Evolutionary conservation across 2,113 vertebrate species (phyloP), one percentile per base, ranked within the genome.

Genomic region (Polyodon spathula): DNA sequence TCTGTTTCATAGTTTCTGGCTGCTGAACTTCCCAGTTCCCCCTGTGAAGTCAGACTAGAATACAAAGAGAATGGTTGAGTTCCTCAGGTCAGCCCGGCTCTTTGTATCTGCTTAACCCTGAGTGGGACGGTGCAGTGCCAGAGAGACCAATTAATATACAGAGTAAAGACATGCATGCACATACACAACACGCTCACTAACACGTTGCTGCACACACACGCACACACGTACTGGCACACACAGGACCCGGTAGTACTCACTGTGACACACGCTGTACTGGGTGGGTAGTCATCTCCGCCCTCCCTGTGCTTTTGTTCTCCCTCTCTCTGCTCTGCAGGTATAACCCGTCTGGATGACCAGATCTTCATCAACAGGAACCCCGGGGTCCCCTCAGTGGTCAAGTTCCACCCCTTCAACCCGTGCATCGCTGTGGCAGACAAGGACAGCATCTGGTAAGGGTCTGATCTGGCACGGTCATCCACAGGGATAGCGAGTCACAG

Each of bases 341-440:
- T 98, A 38, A 86, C 92, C 40, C 79, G 91, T 16, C 80, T 98
- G 68, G 95, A 98, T 1, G 96, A 98, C 80, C 96, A 98, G 87
- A 97, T 98, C 74, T 98, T 98, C 80, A 94, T 98, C 76, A 97
- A 98, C 83, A 84, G 94, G 60, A 98, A 98, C 80, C 96, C 96
- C 0, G 96, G 96, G 0, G 93, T 97, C 1, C 95, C 95, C 11
- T 96, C 95, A 0, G 95, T 98, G 65, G 93, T 98, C 64, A 97
- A 94, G 70, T 98, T 98, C 71, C 96, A 98, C 66, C 96, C 96
- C 1, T 98, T 95, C 71, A 97, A 94, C 0, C 91, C 94, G 4
- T 97, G 93, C 67, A 93, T 97, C 10, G 96, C 95, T 0, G 94
- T 98, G 6, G 96, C 96, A 0, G 96, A 98, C 76, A 97, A 97